Evolutionary conservation across 2,797 vertebrate genomes (phyloP), one percentile per base, ranked within the genome.

Genomic region (Hirundo rustica): DNA sequence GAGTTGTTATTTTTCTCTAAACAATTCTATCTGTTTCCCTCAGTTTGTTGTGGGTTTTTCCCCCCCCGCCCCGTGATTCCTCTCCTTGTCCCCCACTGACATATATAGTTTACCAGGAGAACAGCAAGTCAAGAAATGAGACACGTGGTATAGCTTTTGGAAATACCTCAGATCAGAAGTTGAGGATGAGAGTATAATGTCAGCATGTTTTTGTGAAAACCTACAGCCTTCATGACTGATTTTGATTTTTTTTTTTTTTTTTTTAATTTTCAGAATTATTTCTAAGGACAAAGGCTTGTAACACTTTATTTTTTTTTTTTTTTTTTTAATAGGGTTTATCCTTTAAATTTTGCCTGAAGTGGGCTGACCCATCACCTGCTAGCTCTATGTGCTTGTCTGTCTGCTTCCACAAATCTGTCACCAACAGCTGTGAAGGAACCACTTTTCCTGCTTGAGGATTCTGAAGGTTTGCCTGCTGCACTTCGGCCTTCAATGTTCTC

Each of bases 221-320:
- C 34, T 80, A 34, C 2, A 65, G 13, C n/a, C 25, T 78, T 54
- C 51, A 42, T 54, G 21, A 85, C 22, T 54, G 32, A 65, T 72
- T 92, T 92, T n/a, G 27, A 1, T 34, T 68, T 34, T 54, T 77
- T 89, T 76, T 68, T 38, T 11, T 38, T 38, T n/a, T 34, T 58
- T 77, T 89, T 76, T 68, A 16, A 48, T 82, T 83, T 88, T 86
- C 21, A 65, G 16, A 30, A 57, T 54, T 55, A 32, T 84, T 93
- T 92, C 10, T 60, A 74, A 71, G 15, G 50, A 34, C 6, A 57
- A 83, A 77, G 7, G 10, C 11, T 20, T 67, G 5, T 21, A 77
- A 42, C 5, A 22, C 22, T 77, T 89, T 36, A 12, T 65, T 92
- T 88, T 77, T 70, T 10, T 65, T 92, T 88, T 77, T 70, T 10